phyloP scores from a whole-genome alignment of 2,888 invertebrate species.

The Himalopsyche kuldschensis region DNA sequence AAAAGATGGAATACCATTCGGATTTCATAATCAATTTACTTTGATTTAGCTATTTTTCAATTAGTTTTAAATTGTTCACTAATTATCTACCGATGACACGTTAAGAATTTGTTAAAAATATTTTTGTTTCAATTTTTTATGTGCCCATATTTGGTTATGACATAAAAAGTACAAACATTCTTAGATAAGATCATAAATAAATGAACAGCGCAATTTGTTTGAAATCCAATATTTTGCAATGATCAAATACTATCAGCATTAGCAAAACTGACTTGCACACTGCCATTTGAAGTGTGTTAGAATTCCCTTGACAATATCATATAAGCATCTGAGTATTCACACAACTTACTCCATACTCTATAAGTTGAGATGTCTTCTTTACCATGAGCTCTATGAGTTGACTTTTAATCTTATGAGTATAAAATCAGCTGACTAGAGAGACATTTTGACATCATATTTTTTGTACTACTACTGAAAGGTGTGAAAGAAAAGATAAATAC shows the following conservation, averaged over 20 bases:
- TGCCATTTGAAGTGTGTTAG: too few relatives aligned
- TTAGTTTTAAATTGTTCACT: neutral
- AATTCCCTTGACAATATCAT: too few relatives aligned
- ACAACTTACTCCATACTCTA: too few relatives aligned
- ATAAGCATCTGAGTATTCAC: too few relatives aligned
- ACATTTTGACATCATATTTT: too few relatives aligned
- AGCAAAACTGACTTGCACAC: too few relatives aligned
- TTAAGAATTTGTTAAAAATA: neutral
- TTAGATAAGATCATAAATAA: neutral
- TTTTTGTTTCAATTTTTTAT: neutral
- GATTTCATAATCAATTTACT: neutral
- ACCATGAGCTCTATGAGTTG: too few relatives aligned
- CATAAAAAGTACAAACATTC: neutral
- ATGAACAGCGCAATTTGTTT: neutral
- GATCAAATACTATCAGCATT: neutral
- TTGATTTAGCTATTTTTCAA: neutral
- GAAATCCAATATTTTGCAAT: neutral
- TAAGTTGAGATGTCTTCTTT: too few relatives aligned
- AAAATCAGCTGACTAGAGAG: too few relatives aligned
- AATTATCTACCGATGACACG: neutral
- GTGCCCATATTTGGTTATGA: neutral
- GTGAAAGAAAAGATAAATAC: too few relatives aligned
- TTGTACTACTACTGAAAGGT: too few relatives aligned
- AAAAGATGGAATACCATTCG: neutral
- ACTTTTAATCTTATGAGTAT: too few relatives aligned